A percentile compares a stretch with the other conserved stretches of the same genome.
Conservation (phyloP, 2,888 invertebrate genomes). For the Orchesellides sinensis region DNA sequence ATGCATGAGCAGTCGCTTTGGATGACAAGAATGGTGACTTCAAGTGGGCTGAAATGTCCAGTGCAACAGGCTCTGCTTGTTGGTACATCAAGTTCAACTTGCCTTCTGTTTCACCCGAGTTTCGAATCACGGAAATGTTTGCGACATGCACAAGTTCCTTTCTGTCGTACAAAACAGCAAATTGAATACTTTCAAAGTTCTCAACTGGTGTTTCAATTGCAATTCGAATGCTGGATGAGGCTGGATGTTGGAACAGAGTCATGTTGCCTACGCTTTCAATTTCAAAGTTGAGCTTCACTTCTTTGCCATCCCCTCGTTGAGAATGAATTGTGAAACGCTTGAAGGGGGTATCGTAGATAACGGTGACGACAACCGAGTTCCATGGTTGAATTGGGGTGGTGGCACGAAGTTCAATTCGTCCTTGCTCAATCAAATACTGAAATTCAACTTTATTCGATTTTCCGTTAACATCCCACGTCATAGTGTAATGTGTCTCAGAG, state of each 20-base stretch:
- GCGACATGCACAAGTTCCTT: constrained; percentile 19
- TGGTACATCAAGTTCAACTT: constrained; percentile 52
- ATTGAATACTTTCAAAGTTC: constrained; percentile 60
- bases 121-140: constrained; percentile 40
- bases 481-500: constrained; percentile 23
- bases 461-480: constrained; percentile 66
- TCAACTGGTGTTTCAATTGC: constrained; percentile 68
- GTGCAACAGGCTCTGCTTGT: constrained; percentile 39
- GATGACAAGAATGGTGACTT: constrained; percentile 44
- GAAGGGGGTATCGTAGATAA: constrained; percentile 49
- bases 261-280: constrained; percentile 65
- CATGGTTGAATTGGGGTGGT: constrained; percentile 72
- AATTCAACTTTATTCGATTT: constrained; percentile 34
- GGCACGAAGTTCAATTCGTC: constrained; percentile 56
- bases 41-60: constrained; percentile 54
- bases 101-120: constrained; percentile 49
- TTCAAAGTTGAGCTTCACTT: constrained; percentile 62
- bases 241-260: constrained; percentile 33
- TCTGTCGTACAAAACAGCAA: constrained; percentile 61
- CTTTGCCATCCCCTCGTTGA: constrained; percentile 65
- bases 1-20: constrained; percentile 49
- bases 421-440: constrained; percentile 36
- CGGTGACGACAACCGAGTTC: constrained; percentile 57
- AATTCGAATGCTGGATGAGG: constrained; percentile 41
- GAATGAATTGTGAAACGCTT: constrained; percentile 48